A percentile compares a stretch with the other conserved stretches of the same genome.
Conservation (phyloP, 2,888 invertebrate genomes). For the Uloborus plumipes region DNA sequence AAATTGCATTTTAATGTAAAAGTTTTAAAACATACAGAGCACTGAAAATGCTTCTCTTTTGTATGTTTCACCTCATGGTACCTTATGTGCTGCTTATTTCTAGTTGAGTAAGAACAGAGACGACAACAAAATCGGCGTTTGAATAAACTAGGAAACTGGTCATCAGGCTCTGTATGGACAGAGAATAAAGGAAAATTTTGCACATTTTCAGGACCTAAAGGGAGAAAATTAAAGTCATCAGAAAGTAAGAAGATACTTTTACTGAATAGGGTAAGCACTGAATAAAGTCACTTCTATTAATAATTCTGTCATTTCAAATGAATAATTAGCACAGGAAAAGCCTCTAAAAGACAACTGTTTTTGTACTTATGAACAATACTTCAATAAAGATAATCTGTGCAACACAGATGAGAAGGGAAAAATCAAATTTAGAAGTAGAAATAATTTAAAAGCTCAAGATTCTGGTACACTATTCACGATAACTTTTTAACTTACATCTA, state of each 20-base stretch:
- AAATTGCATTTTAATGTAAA: constrained; percentile 15
- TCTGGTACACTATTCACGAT: neutral
- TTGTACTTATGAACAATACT: neutral
- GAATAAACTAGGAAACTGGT: too few relatives aligned
- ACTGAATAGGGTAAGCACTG: too few relatives aligned
- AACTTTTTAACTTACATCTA: too few relatives aligned
- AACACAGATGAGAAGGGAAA: neutral
- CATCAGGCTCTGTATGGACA: too few relatives aligned
- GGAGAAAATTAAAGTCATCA: too few relatives aligned
- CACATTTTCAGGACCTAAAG: too few relatives aligned
- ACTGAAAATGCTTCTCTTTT: constrained; percentile 10
- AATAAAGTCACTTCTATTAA: too few relatives aligned
- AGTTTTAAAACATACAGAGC: constrained; percentile 1
- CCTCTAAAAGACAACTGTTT: neutral
- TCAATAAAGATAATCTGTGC: neutral
- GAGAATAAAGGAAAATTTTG: too few relatives aligned
- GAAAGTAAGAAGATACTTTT: too few relatives aligned
- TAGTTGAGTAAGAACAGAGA: constrained; percentile 17
- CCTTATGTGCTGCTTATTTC: constrained; percentile 1
- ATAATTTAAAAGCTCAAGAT: neutral
- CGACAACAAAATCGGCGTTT: neutral
- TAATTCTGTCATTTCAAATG: neutral
- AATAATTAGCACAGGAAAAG: neutral
- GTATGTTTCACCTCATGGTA: constrained; percentile 28
- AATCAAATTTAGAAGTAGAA: neutral